Evolutionary conservation across 2,797 vertebrate genomes (phyloP), one percentile per base, ranked within the genome.

Genomic region (Darevskia mixta): DNA sequence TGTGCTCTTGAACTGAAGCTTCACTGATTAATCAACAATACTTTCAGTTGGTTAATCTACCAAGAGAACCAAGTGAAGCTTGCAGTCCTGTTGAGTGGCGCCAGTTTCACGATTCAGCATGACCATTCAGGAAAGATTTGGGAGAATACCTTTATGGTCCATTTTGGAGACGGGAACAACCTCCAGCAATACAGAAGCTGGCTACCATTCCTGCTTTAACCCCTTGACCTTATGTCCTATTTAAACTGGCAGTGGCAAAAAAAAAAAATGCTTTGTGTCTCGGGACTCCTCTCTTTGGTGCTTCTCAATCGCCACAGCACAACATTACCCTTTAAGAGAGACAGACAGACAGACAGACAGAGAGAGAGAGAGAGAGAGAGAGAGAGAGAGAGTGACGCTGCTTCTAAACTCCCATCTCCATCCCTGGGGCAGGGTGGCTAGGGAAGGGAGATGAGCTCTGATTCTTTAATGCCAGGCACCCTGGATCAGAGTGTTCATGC

Each of bases 391-490:
- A n/a, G 32, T 11, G 23, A n/a, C 8, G 18, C 61, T 58, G 73
- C 38, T 75, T 71, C 88, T 76, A 49, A 71, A 45, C 29, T 41
- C 69, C 69, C 11, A 27, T 20, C n/a, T 15, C 20, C 18, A 3
- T 45, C 58, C 83, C 73, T 45, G 4, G 35, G 9, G 58, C 27
- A 79, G 43, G 29, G 45, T 18, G 72, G 17, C 8, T 15, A 17
- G 77, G 45, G 77, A 27, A 11, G 75, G 41, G 25, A 20, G 41
- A 55, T 11, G 82, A 43, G 27, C 35, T n/a, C 71, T 38, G 20
- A 8, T 61, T 82, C 61, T 71, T 77, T 23, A 71, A 81, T 76
- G 82, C 86, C 89, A 87, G 41, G 25, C 88, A 83, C 66, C 67
- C 55, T 76, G 61, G 85, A 83, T 78, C 66, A 20, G 77, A n/a